Conservation (phyloP, 2,113 vertebrate genomes). For the Spilogale gracilis region DNA sequence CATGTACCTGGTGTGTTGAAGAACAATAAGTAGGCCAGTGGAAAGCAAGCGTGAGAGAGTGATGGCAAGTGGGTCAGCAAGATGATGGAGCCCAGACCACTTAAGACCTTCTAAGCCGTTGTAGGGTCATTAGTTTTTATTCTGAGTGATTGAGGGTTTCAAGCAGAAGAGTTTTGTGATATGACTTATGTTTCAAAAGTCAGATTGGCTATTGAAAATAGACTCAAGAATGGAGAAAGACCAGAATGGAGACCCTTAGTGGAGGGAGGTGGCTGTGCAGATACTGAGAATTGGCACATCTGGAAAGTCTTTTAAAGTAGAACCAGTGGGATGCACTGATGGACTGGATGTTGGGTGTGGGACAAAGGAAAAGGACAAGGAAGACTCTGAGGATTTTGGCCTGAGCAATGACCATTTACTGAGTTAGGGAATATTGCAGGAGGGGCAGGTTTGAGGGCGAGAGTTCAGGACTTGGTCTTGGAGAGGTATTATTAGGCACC, state of each 20-base stretch:
- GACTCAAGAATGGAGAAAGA: background rate
- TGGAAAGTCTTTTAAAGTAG: background rate
- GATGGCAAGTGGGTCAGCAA: no score
- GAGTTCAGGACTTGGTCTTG: background rate
- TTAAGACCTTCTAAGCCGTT: background rate
- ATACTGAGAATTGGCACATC: accelerated
- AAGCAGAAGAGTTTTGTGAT: background rate
- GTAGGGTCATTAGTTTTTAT: background rate
- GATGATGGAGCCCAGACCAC: background rate
- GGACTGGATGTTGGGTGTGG: background rate
- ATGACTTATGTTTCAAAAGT: background rate
- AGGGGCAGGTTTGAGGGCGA: background rate
- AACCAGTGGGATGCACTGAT: accelerated
- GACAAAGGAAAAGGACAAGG: background rate
- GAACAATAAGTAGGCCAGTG: background rate
- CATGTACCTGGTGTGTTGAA: background rate
- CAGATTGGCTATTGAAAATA: background rate
- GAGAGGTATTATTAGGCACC: background rate
- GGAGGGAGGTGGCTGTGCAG: background rate
- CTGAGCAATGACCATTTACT: background rate
- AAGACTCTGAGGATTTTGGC: accelerated
- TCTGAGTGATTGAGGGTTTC: background rate
- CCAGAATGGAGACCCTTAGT: background rate
- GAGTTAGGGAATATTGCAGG: no score
- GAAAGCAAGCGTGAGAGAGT: background rate